Base-by-base conservation (phyloP, 2,797 vertebrate species). In the Numenius phaeopus region DNA sequence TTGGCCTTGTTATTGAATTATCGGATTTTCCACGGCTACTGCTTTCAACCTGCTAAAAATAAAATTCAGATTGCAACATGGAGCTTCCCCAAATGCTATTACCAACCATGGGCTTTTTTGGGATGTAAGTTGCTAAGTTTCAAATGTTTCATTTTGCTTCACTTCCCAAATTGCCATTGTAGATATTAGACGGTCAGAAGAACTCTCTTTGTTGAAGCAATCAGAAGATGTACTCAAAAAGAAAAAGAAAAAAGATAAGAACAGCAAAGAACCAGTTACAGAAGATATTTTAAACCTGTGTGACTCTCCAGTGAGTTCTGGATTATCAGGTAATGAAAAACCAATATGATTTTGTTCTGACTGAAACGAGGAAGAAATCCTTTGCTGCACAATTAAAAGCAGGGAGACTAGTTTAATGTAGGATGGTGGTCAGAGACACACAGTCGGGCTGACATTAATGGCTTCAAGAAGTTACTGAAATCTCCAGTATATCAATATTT, bases 241-340 rank as follows among this genome's bases (percentile, higher is more conserved):
- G 97, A 99, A 99, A 97, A 99, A 99, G 97, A 99, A 99, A 97
- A 99, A 99, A 98, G 99, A 99, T 27, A 99, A 99, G 82, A 99
- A 98, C 86, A 98, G 95, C 87, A 98, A 98, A n/a, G 98, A 98
- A 47, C 78, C 97, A 8, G 16, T 95, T 40, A 95, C 97, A 62
- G 99, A 99, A 64, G 99, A 99, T 71, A 89, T 99, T 91, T 98
- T 99, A 97, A 98, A 99, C 97, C 97, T 99, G 61, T 98, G 99
- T 73, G 93, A 98, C 69, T 95, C 99, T 42, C 97, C 98, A 52
- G 98, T 98, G 52, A 98, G 97, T 76, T 98, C 98, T 52, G 99
- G 98, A 94, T 98, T 98, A 89, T 96, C 98, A 97, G 98, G 98
- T 98, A 96, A 96, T 59, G 49, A 84, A 89, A 91, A 90, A 21